These are phyloP conservation scores for Pachyseris speciosa DNA, from an alignment of 64 coral and sea anemone species.

Conservation along the genomic window DNA sequence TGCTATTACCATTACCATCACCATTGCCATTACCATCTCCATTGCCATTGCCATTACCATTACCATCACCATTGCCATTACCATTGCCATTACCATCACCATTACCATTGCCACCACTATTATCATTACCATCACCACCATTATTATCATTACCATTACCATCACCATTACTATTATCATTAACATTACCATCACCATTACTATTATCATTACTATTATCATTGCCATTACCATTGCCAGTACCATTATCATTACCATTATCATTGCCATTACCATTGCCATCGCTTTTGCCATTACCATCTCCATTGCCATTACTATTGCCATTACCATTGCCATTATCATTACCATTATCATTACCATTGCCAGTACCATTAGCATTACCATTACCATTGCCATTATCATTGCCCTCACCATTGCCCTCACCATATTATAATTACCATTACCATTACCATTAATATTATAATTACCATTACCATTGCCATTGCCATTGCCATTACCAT, in stretches of 20 bases:
- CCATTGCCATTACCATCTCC: neutral
- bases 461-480: neutral
- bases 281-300: neutral
- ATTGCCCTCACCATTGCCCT: neutral
- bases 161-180: too few relatives aligned
- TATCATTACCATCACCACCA: slow-evolving; percentile 6
- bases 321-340: slow-evolving; percentile 6
- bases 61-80: slow-evolving; percentile 6
- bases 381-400: slow-evolving; percentile 5
- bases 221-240: too few relatives aligned
- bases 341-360: slow-evolving; percentile 7
- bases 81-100: neutral
- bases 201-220: too few relatives aligned
- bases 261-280: too few relatives aligned
- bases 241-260: too few relatives aligned
- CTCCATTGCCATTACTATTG: neutral
- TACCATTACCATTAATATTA: too few relatives aligned
- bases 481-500: slow-evolving; percentile 2
- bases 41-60: neutral
- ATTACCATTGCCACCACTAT: neutral
- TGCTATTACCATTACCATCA: neutral
- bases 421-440: neutral
- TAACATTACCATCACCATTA: too few relatives aligned
- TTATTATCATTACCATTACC: too few relatives aligned
- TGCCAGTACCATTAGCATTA: neutral